phyloP scores from a whole-genome alignment of 2,113 vertebrate genomes.

The Austrofundulus limnaeus region DNA sequence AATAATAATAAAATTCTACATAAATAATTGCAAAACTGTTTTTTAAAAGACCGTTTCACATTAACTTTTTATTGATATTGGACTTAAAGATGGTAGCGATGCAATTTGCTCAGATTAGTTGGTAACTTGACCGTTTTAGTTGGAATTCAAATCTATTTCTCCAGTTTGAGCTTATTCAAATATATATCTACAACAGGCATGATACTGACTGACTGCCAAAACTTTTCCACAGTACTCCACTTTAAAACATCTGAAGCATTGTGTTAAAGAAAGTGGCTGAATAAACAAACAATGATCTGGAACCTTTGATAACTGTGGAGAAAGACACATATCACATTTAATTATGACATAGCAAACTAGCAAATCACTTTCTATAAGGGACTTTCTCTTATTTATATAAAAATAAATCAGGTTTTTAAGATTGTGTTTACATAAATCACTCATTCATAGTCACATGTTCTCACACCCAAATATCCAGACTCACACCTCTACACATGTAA shows the following conservation, averaged over 20 bases:
- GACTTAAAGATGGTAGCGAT: background rate
- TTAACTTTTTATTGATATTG: background rate
- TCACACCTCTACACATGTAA: conserved; percentile 58
- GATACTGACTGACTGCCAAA: background rate
- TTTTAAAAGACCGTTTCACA: too few relatives aligned
- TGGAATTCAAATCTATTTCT: background rate
- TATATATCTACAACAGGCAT: background rate
- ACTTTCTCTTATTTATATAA: conserved; percentile 74
- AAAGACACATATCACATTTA: conserved; percentile 47
- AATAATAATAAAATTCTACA: too few relatives aligned
- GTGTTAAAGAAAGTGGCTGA: conserved; percentile 8
- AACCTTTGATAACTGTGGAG: conserved; percentile 36
- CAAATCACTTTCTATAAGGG: conserved; percentile 59
- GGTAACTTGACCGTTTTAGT: background rate
- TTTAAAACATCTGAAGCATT: background rate
- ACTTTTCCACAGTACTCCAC: background rate
- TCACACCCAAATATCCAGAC: conserved; percentile 39
- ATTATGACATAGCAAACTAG: conserved; percentile 62
- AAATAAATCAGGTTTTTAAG: conserved; percentile 76
- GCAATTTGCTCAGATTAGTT: background rate
- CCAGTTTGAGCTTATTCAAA: background rate
- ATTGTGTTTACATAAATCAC: conserved; percentile 56
- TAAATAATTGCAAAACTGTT: too few relatives aligned
- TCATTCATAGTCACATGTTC: conserved; percentile 46
- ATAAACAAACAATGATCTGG: conserved; percentile 19